These are phyloP conservation scores for Diprion similis DNA, from an alignment of 1,140 invertebrate genomes.

Conservation along the genomic window DNA sequence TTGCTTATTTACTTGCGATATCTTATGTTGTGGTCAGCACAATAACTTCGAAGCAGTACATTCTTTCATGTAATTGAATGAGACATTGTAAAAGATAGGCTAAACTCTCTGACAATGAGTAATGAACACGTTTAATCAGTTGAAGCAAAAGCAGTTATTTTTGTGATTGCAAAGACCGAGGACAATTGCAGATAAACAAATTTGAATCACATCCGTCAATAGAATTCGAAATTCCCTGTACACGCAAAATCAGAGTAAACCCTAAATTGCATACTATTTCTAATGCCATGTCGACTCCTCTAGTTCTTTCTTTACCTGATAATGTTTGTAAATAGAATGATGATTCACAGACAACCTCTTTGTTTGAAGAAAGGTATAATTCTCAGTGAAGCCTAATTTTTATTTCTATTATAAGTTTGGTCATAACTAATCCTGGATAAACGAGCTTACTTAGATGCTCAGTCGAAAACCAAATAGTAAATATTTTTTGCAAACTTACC, in stretches of 20 bases:
- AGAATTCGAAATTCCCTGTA: too few relatives aligned
- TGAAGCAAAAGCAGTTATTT: too few relatives aligned
- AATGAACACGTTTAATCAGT: too few relatives aligned
- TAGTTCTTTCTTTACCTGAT: slow-evolving; percentile 65
- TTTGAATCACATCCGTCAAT: too few relatives aligned
- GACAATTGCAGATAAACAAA: too few relatives aligned
- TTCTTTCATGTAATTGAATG: too few relatives aligned
- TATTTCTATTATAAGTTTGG: too few relatives aligned
- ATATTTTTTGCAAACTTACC: slow-evolving; percentile 51
- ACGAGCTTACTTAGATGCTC: background rate
- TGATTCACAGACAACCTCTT: slow-evolving; percentile 35
- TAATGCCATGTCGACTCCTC: slow-evolving; percentile 63
- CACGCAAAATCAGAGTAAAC: too few relatives aligned
- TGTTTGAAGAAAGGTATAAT: slow-evolving; percentile 28
- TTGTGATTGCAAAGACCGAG: too few relatives aligned
- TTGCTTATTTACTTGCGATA: background rate
- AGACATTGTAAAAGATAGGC: too few relatives aligned
- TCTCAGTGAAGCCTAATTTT: background rate
- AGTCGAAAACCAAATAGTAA: background rate
- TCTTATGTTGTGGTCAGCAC: slow-evolving; percentile 1
- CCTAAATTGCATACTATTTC: too few relatives aligned
- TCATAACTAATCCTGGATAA: background rate
- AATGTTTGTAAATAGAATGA: slow-evolving; percentile 59
- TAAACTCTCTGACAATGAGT: too few relatives aligned
- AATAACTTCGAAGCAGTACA: background rate